phyloP scores from a whole-genome alignment of 2,888 invertebrate genomes.

The Philonicus albiceps region DNA sequence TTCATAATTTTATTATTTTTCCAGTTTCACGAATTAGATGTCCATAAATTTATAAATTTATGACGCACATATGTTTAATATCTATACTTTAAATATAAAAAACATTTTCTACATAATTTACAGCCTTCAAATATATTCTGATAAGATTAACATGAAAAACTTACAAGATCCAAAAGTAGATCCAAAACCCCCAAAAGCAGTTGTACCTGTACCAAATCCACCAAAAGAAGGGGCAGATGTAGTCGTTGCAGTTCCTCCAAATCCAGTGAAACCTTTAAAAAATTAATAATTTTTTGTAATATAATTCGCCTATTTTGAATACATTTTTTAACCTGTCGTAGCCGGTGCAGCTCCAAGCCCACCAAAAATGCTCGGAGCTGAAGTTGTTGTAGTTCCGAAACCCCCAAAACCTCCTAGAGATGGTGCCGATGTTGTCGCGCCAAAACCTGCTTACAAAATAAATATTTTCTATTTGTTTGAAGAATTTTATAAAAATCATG shows the following conservation, averaged over 20 bases:
- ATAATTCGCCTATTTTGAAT: not conserved
- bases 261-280: slow-evolving; percentile 54
- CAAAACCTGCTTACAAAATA: slow-evolving; percentile 63
- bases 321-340: slow-evolving; percentile 45
- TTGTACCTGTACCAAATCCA: slow-evolving; percentile 63
- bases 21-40: too few relatives aligned
- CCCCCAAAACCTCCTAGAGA: slow-evolving; percentile 51
- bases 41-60: too few relatives aligned
- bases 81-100: too few relatives aligned
- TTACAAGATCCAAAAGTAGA: slow-evolving; percentile 51
- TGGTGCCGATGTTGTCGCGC: slow-evolving; percentile 56
- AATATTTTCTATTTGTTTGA: slow-evolving; percentile 46
- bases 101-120: not conserved
- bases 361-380: slow-evolving; percentile 63
- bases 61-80: too few relatives aligned
- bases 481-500: not conserved
- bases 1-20: too few relatives aligned
- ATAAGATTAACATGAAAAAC: not conserved
- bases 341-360: slow-evolving; percentile 58
- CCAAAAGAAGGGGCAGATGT: slow-evolving; percentile 62
- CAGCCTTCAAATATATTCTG: too few relatives aligned
- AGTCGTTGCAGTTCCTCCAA: slow-evolving; percentile 59
- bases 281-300: not conserved
- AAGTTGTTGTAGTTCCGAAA: slow-evolving; percentile 53
- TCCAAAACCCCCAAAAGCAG: slow-evolving; percentile 55